A percentile compares a stretch with the other conserved stretches of the same genome.
Conservation (phyloP, 2,797 vertebrate species). For the Enteromius argenteus region DNA sequence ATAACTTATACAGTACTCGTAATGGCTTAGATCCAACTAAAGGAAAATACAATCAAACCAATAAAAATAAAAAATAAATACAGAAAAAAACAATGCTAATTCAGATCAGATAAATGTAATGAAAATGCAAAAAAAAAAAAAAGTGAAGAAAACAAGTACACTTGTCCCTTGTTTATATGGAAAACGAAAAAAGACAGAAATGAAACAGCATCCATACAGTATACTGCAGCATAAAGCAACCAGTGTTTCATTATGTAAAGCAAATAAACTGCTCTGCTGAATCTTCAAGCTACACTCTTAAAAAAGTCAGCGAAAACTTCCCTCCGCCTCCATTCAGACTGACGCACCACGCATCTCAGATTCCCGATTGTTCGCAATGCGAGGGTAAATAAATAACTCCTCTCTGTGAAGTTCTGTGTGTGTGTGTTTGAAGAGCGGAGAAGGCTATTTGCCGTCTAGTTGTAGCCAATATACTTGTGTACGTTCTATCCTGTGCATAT, state of each 20-base stretch:
- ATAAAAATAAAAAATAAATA: not conserved
- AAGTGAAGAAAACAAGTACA: not conserved
- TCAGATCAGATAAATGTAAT: not conserved
- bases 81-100: not conserved
- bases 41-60: not conserved
- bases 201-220: too few species aligned
- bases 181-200: not conserved
- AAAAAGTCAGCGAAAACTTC: too few species aligned
- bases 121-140: not conserved
- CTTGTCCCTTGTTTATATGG: not conserved
- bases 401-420: too few species aligned
- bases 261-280: not conserved
- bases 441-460: too few species aligned
- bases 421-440: too few species aligned
- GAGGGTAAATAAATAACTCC: too few species aligned
- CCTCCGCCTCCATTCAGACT: too few species aligned
- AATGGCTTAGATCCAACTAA: not conserved
- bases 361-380: too few species aligned
- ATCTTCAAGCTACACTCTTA: too few species aligned
- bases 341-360: too few species aligned
- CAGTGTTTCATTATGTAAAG: not conserved
- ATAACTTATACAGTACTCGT: not conserved
- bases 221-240: not conserved
- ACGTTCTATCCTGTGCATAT: too few species aligned
- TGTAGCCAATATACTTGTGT: too few species aligned